Evolutionary conservation across 2,113 vertebrate genomes (phyloP).

Genomic region (Sinosuthora webbiana): DNA sequence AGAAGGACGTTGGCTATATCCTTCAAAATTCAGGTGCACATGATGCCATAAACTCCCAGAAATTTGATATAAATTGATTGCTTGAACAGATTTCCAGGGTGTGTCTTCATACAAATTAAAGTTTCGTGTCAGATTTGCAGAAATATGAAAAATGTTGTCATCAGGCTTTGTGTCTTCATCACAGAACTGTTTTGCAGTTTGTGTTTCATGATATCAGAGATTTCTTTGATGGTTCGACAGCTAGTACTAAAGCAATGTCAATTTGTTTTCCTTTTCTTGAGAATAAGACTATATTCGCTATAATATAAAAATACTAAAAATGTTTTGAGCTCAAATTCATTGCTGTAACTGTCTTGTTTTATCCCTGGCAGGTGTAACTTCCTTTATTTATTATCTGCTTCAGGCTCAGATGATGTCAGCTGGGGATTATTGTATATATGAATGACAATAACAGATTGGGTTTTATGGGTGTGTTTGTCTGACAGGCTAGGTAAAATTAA

Average conservation of each 20-base stretch:
- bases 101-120: not conserved
- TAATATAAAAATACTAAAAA: not conserved
- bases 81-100: not conserved
- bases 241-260: not conserved
- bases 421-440: not conserved
- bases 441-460: not conserved
- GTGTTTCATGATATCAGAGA: not conserved
- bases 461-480: constrained; percentile 38
- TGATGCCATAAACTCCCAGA: not conserved
- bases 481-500: not conserved
- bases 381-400: not conserved
- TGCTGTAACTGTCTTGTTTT: not conserved
- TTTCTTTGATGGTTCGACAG: not conserved
- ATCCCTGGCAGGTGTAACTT: not conserved
- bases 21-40: not conserved
- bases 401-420: not conserved
- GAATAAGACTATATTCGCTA: not conserved
- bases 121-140: not conserved
- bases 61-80: not conserved
- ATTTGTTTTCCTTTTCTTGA: not conserved
- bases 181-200: not conserved
- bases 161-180: not conserved
- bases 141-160: not conserved
- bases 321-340: not conserved
- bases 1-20: not conserved